These are phyloP conservation scores for Cheilosia impressa DNA, from an alignment of 2,888 invertebrate species.

Conservation along the genomic window DNA sequence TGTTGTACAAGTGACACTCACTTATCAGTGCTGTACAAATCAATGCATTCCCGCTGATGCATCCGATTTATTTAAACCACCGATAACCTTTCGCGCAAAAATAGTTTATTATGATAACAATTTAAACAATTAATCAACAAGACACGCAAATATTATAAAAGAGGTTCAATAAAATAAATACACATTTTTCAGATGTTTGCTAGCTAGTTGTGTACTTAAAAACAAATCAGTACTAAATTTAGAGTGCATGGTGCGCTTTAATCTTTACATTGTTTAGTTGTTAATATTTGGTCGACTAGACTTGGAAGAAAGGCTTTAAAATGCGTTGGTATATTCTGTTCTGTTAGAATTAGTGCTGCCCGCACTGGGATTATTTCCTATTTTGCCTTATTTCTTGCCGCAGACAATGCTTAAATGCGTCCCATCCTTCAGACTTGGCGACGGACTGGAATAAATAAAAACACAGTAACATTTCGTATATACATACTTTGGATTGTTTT, in stretches of 20 bases:
- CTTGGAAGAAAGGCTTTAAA: slow-evolving; percentile 31
- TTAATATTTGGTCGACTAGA: slow-evolving; percentile 22
- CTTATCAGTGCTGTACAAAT: too few relatives aligned
- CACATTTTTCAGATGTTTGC: not conserved
- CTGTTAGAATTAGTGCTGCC: not conserved
- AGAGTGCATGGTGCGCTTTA: not conserved
- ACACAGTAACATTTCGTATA: too few relatives aligned
- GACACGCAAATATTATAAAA: not conserved
- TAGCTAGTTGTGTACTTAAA: not conserved
- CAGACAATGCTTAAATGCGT: slow-evolving; percentile 94
- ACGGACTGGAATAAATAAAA: slow-evolving; percentile 89
- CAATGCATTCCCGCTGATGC: too few relatives aligned
- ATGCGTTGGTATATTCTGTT: not conserved
- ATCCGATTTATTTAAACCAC: not conserved
- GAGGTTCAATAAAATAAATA: not conserved
- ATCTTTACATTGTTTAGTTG: not conserved
- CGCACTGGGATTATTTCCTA: slow-evolving; percentile 17
- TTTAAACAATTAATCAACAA: slow-evolving; percentile 8
- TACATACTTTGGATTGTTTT: too few relatives aligned
- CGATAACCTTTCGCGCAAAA: not conserved
- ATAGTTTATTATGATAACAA: slow-evolving; percentile 6
- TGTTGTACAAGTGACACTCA: too few relatives aligned
- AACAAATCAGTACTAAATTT: not conserved
- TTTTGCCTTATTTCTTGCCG: slow-evolving; percentile 91
- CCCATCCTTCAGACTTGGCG: slow-evolving; percentile 95